Evolutionary conservation across 2,888 invertebrate species (phyloP).

Genomic region (Hesperia comma): DNA sequence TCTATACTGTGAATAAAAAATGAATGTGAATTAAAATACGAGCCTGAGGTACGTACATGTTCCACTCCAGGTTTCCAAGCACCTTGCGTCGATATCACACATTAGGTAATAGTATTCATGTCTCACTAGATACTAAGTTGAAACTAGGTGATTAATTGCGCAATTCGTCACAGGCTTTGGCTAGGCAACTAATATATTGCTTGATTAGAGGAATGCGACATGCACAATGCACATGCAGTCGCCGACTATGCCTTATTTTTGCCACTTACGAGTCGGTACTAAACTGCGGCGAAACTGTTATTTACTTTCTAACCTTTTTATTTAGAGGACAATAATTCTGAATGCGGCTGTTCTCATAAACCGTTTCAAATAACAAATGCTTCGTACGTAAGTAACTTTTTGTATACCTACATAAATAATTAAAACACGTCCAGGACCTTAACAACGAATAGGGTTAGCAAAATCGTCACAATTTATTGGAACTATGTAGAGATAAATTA

Average conservation of each 20-base stretch:
- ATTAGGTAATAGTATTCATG: slow-evolving; percentile 32
- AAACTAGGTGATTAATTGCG: slow-evolving; percentile 47
- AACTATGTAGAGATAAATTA: background rate
- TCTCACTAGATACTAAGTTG: slow-evolving; percentile 37
- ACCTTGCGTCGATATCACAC: slow-evolving; percentile 30
- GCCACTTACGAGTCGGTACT: slow-evolving; percentile 1
- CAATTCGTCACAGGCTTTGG: slow-evolving; percentile 46
- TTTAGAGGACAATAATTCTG: slow-evolving; percentile 12
- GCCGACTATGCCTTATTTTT: slow-evolving; percentile 24
- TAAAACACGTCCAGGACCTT: background rate
- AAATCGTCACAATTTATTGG: background rate
- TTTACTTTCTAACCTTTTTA: slow-evolving; percentile 31
- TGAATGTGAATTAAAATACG: slow-evolving; percentile 11
- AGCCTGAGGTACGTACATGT: slow-evolving; percentile 3
- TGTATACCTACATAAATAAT: background rate
- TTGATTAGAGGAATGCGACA: slow-evolving; percentile 39
- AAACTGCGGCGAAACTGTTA: slow-evolving; percentile 24
- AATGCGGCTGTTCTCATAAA: slow-evolving; percentile 31
- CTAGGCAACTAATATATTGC: slow-evolving; percentile 41
- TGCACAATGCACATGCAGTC: slow-evolving; percentile 38
- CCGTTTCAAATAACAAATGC: slow-evolving; percentile 17
- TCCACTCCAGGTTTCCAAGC: slow-evolving; percentile 22
- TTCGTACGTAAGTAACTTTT: background rate
- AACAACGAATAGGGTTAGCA: background rate
- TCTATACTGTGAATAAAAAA: slow-evolving; percentile 6